Evolutionary conservation across 2,113 vertebrate species (phyloP).

Genomic region (Cyanoliseus patagonus): DNA sequence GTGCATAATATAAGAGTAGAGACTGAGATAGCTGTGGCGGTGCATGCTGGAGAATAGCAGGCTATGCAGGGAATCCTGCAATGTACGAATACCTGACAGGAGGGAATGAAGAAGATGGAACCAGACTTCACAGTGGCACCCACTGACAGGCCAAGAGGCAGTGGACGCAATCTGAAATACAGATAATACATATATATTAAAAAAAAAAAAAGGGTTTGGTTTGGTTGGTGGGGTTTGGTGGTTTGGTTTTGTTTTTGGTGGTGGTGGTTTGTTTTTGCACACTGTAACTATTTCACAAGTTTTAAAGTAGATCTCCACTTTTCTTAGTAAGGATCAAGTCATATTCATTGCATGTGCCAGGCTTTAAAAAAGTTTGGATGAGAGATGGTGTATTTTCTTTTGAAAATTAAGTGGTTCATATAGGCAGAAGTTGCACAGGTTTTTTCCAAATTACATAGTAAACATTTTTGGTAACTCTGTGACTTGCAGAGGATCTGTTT

Average conservation of each 20-base stretch:
- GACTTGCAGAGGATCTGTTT: neutral
- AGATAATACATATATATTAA: neutral
- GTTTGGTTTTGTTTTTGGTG: neutral
- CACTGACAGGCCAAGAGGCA: neutral
- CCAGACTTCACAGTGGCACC: neutral
- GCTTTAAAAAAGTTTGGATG: neutral
- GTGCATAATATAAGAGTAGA: fast-evolving
- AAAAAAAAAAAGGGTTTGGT: neutral
- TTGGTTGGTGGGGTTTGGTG: neutral
- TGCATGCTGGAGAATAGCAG: neutral
- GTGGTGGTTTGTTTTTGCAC: neutral
- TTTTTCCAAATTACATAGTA: neutral
- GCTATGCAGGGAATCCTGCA: neutral
- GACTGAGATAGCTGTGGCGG: neutral
- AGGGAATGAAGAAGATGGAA: neutral
- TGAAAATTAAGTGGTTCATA: neutral
- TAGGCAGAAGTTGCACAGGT: neutral
- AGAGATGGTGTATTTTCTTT: neutral
- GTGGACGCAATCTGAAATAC: neutral
- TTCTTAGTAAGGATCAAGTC: neutral
- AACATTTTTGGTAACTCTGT: neutral
- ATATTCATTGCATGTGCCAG: neutral
- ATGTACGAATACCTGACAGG: neutral
- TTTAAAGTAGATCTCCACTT: neutral
- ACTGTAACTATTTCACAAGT: neutral